These are phyloP conservation scores for Archips crataeganus DNA, from an alignment of 2,888 invertebrate genomes.

Conservation along the genomic window DNA sequence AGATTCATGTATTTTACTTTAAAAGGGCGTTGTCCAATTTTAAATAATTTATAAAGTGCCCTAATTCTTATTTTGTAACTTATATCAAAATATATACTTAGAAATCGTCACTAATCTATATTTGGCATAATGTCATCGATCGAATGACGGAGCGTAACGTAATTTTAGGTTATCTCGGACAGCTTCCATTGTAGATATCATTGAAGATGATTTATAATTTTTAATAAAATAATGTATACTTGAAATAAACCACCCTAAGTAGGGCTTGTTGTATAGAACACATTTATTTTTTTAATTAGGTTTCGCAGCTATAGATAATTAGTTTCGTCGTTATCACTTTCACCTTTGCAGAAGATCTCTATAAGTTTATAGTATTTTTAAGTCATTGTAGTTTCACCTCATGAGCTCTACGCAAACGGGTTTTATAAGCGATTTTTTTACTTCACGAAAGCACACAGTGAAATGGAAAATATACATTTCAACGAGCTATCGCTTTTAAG, in stretches of 20 bases:
- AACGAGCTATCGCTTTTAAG: slow-evolving; percentile 13
- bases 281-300: slow-evolving; percentile 53
- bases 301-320: slow-evolving; percentile 40
- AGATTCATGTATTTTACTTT: slow-evolving; percentile 46
- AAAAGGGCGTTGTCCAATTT: slow-evolving; percentile 40
- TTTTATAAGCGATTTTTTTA: slow-evolving; percentile 7
- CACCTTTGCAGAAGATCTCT: slow-evolving; percentile 74
- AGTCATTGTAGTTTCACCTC: slow-evolving; percentile 55
- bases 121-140: slow-evolving; percentile 25
- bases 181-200: slow-evolving; percentile 64
- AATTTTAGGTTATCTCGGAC: slow-evolving; percentile 52
- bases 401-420: slow-evolving; percentile 24
- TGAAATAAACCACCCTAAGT: slow-evolving; percentile 58
- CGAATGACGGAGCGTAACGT: slow-evolving; percentile 26
- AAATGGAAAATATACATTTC: slow-evolving; percentile 25
- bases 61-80: slow-evolving; percentile 32
- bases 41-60: slow-evolving; percentile 30
- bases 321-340: slow-evolving; percentile 56
- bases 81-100: slow-evolving; percentile 47
- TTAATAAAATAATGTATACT: slow-evolving; percentile 62
- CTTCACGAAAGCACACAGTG: background rate
- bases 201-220: slow-evolving; percentile 65
- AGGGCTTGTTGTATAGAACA: slow-evolving; percentile 66
- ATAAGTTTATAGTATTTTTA: slow-evolving; percentile 64
- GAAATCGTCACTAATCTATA: slow-evolving; percentile 31